These are phyloP conservation scores for Masnerella sp. DNA, from an alignment of 2,888 invertebrate genomes.

Conservation along the genomic window DNA sequence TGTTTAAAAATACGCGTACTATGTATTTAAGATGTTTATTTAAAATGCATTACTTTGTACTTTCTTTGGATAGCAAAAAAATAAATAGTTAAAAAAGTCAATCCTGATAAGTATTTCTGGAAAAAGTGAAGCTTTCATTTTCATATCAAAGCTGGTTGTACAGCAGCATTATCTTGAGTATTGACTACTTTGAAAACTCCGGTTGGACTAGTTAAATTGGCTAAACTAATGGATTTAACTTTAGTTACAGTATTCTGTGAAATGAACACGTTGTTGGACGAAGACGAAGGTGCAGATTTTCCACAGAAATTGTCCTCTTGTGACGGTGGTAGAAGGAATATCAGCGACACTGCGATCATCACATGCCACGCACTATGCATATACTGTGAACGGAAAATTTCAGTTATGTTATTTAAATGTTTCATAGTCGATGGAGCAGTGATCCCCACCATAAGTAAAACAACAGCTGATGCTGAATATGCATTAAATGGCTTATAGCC, in stretches of 20 bases:
- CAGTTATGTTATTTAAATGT: too few species aligned
- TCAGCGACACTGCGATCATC: conserved; percentile 80
- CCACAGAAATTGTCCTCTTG: conserved; percentile 48
- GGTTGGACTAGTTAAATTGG: conserved; percentile 55
- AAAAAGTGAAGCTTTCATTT: too few species aligned
- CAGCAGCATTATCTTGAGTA: conserved; percentile 6
- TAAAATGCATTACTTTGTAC: too few species aligned
- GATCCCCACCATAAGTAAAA: too few species aligned
- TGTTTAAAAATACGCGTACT: too few species aligned
- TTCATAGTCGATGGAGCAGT: too few species aligned
- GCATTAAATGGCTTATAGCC: too few species aligned
- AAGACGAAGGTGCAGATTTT: conserved; percentile 59
- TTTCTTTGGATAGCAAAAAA: too few species aligned
- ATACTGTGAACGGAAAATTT: conserved; percentile 74
- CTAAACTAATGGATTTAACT: conserved; percentile 71
- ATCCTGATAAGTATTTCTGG: too few species aligned
- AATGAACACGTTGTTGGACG: conserved; percentile 66
- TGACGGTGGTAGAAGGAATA: conserved; percentile 79
- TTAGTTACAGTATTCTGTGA: conserved; percentile 55
- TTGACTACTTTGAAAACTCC: conserved; percentile 19
- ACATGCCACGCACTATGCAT: conserved; percentile 82
- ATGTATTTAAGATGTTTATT: too few species aligned
- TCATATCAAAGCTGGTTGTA: conserved; percentile 6
- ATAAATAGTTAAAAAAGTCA: too few species aligned
- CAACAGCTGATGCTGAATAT: too few species aligned